phyloP scores from a whole-genome alignment of 2,113 vertebrate genomes.

The Hippocampus zosterae region DNA sequence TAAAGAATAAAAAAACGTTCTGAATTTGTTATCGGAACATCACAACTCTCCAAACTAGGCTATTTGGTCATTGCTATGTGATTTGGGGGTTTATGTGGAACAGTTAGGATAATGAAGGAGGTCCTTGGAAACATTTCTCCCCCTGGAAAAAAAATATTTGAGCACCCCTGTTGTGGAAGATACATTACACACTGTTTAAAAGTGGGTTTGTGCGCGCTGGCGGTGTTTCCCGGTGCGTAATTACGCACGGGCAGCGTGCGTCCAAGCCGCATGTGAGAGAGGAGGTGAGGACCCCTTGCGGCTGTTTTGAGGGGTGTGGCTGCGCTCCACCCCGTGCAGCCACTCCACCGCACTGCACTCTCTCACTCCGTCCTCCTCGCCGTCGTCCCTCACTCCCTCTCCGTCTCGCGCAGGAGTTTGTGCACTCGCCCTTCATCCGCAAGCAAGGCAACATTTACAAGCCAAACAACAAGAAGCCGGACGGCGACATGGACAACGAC shows the following conservation, averaged over 20 bases:
- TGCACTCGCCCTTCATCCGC: constrained; percentile 85
- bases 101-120: background rate
- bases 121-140: background rate
- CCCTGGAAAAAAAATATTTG: background rate
- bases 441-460: constrained; percentile 99
- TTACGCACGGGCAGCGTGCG: background rate
- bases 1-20: no score
- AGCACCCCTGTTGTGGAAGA: background rate
- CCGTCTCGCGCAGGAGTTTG: constrained; percentile 77
- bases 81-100: background rate
- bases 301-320: constrained; percentile 81
- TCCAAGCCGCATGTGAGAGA: background rate
- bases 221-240: constrained; percentile 4
- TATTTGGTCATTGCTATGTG: background rate
- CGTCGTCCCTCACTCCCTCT: constrained; percentile 33
- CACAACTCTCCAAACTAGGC: background rate
- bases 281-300: constrained; percentile 81
- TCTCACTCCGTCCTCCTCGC: constrained; percentile 27
- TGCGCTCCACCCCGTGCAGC: constrained; percentile 52
- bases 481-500: constrained; percentile 83
- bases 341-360: constrained; percentile 43
- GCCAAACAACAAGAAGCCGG: constrained; percentile 86
- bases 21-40: background rate
- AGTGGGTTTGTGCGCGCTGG: background rate
- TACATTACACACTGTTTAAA: background rate